A percentile compares a stretch with the other conserved stretches of the same genome.
Evolutionary conservation across 2,113 vertebrate genomes (phyloP).

Genomic region (Thunnus maccoyii): DNA sequence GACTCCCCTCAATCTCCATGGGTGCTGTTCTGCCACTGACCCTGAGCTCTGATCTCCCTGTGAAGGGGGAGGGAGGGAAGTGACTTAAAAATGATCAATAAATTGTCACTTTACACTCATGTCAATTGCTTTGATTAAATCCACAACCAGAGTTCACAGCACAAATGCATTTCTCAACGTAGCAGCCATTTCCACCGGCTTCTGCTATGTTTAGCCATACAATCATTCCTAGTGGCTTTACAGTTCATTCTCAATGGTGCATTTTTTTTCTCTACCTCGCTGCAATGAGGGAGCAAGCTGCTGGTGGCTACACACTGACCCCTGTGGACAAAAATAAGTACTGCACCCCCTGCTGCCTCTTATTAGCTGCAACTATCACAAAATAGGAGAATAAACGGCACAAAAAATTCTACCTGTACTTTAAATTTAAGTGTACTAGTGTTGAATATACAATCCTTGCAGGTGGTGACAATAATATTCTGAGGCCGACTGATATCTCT

Average conservation of each 20-base stretch:
- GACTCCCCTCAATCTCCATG: conserved; percentile 27
- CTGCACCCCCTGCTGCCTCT: conserved; percentile 2
- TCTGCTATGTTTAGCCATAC: conserved; percentile 41
- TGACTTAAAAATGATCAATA: conserved; percentile 43
- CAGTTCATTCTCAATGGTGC: conserved; percentile 37
- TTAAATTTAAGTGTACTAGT: background rate
- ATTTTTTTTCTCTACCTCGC: background rate
- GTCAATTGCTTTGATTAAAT: conserved; percentile 46
- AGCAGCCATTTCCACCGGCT: conserved; percentile 55
- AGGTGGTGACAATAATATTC: background rate
- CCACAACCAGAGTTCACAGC: background rate
- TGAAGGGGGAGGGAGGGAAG: background rate
- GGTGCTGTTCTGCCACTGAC: conserved; percentile 34
- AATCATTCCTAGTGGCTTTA: conserved; percentile 39
- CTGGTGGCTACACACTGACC: conserved; percentile 66
- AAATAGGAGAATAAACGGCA: background rate
- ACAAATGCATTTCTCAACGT: conserved; percentile 14
- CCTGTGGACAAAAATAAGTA: conserved; percentile 44
- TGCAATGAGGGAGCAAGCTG: conserved; percentile 10
- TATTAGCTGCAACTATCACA: background rate
- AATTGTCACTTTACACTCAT: conserved; percentile 32
- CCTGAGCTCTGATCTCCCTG: conserved; percentile 41
- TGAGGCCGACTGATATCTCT: background rate
- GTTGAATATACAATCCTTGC: background rate
- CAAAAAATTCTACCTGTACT: background rate